Evolutionary conservation across 2,113 vertebrate genomes (phyloP).

Genomic region (Trochalopteron elliotii): DNA sequence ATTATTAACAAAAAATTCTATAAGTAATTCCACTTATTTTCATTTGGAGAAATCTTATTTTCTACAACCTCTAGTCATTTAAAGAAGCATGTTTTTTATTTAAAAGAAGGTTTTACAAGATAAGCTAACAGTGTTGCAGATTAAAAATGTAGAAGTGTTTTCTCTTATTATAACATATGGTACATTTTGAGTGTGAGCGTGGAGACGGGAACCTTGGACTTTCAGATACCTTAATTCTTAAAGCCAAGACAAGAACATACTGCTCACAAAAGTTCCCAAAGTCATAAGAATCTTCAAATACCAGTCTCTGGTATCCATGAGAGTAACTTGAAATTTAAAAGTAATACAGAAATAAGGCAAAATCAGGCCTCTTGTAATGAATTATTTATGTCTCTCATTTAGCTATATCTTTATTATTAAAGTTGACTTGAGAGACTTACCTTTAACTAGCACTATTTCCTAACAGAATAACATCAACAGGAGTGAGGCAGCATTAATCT

Average conservation of each 20-base stretch:
- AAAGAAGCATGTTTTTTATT: neutral
- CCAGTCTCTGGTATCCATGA: neutral
- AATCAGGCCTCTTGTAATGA: neutral
- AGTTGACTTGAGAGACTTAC: neutral
- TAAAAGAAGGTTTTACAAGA: neutral
- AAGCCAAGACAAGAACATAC: neutral
- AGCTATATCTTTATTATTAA: neutral
- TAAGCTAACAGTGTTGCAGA: neutral
- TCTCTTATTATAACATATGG: neutral
- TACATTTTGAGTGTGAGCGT: neutral
- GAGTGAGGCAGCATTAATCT: neutral
- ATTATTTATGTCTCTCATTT: constrained; percentile 41
- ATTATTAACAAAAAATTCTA: neutral
- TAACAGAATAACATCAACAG: neutral
- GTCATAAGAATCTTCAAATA: neutral
- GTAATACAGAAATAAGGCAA: neutral
- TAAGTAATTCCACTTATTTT: neutral
- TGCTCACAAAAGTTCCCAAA: neutral
- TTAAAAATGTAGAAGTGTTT: neutral
- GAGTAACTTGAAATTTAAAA: neutral
- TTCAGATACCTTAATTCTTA: neutral
- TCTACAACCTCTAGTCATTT: neutral
- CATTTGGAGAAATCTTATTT: neutral
- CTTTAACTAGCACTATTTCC: constrained; percentile 17
- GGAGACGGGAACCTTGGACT: neutral